Conservation (phyloP, 2,113 vertebrate species). For the Dasyurus viverrinus region DNA sequence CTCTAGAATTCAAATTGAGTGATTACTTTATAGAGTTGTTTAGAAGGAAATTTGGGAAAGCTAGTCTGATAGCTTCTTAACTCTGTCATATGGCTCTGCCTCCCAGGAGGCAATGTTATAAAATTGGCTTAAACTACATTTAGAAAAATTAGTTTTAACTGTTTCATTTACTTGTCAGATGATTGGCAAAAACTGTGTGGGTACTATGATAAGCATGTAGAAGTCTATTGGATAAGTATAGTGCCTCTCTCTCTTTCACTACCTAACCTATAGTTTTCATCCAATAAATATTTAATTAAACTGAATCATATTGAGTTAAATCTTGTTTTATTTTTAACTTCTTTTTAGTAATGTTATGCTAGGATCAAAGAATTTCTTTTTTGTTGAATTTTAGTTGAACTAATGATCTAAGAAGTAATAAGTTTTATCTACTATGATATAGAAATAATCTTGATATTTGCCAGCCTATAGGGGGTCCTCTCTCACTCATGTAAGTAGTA, state of each 20-base stretch:
- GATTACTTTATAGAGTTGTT: neutral
- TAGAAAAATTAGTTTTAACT: neutral
- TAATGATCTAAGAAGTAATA: neutral
- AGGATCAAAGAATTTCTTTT: neutral
- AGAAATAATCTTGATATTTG: neutral
- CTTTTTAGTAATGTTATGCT: neutral
- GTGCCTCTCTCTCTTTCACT: neutral
- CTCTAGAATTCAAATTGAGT: neutral
- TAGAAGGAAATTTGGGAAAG: neutral
- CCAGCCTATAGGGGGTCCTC: neutral
- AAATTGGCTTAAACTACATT: neutral
- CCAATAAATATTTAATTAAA: conserved; percentile 9
- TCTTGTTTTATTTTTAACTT: neutral
- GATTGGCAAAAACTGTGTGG: neutral
- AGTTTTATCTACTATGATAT: neutral
- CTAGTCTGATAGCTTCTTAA: neutral
- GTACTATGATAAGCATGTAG: neutral
- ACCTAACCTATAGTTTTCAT: neutral
- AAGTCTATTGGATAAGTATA: neutral
- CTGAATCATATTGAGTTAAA: neutral
- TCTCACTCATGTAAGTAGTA: neutral
- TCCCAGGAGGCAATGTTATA: too few species aligned
- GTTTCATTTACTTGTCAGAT: neutral
- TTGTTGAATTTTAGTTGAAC: neutral
- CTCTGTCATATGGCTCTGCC: neutral